phyloP scores from a whole-genome alignment of 2,888 invertebrate species.

The Drosophila subsilvestris region DNA sequence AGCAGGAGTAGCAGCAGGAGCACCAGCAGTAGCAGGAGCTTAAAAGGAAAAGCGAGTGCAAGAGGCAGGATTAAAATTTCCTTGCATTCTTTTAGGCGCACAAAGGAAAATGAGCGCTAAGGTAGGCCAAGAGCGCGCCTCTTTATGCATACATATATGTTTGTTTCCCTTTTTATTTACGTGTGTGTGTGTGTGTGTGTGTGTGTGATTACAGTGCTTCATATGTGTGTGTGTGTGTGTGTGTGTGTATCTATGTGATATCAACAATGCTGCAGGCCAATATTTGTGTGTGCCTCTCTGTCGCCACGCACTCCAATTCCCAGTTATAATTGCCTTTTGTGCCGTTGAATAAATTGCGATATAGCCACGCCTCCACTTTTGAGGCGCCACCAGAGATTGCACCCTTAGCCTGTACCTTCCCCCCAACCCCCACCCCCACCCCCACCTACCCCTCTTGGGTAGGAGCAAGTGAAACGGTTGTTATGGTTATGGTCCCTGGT shows the following conservation, averaged over 20 bases:
- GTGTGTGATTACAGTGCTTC: constrained; percentile 4
- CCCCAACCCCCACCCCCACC: not conserved
- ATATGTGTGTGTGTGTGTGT: constrained; percentile 14
- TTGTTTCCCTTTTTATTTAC: constrained; percentile 4
- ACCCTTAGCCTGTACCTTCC: not conserved
- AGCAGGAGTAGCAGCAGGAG: not conserved
- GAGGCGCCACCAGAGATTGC: not conserved
- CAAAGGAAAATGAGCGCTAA: constrained; percentile 76
- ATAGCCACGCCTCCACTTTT: constrained; percentile 1
- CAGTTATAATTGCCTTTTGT: constrained; percentile 2
- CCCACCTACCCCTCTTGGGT: too few species aligned
- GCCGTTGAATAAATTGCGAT: constrained; percentile 16
- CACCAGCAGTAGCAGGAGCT: constrained; percentile 8
- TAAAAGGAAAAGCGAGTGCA: constrained; percentile 19
- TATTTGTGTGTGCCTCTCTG: too few species aligned
- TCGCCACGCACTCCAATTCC: not conserved
- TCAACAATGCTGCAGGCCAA: constrained; percentile 47
- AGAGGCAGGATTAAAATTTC: constrained; percentile 39
- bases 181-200: constrained; percentile 14
- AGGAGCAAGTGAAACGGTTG: constrained; percentile 3
- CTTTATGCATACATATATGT: not conserved
- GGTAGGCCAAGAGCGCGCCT: constrained; percentile 63
- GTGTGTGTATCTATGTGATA: constrained; percentile 39
- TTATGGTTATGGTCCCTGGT: not conserved
- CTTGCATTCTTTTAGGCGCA: constrained; percentile 75